Percentiles rank a stretch among this genome's conserved stretches.
Conservation (phyloP, 2,113 vertebrate genomes). For the Oceanodroma tethys region DNA sequence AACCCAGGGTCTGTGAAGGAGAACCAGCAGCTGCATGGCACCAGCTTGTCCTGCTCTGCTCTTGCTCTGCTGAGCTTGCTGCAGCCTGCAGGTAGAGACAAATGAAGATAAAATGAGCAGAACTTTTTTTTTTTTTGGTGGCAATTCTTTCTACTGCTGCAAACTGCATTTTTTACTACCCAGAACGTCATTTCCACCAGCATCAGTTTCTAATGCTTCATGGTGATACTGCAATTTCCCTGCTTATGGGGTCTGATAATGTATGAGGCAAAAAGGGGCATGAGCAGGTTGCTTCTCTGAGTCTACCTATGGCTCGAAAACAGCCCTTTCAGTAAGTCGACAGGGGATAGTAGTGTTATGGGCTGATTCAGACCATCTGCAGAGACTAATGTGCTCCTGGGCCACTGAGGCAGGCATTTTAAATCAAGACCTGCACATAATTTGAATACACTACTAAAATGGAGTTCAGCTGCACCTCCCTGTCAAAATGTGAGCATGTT, state of each 20-base stretch:
- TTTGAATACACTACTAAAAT: background rate
- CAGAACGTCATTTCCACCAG: background rate
- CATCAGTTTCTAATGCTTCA: background rate
- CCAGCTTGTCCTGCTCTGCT: background rate
- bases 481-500: background rate
- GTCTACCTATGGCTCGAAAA: background rate
- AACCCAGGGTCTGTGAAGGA: background rate
- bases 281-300: background rate
- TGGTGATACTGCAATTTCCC: background rate
- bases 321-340: background rate
- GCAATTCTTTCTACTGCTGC: background rate
- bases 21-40: background rate
- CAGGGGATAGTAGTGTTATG: background rate
- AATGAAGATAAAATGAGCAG: background rate
- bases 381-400: background rate
- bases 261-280: background rate
- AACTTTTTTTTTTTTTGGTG: background rate
- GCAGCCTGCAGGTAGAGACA: background rate
- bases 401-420: background rate
- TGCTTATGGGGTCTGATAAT: background rate
- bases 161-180: background rate
- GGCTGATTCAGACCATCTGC: background rate
- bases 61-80: background rate
- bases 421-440: background rate
- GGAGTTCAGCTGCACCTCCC: background rate